Base-by-base conservation (phyloP, 2,888 invertebrate species). In the Dascillus cervinus region DNA sequence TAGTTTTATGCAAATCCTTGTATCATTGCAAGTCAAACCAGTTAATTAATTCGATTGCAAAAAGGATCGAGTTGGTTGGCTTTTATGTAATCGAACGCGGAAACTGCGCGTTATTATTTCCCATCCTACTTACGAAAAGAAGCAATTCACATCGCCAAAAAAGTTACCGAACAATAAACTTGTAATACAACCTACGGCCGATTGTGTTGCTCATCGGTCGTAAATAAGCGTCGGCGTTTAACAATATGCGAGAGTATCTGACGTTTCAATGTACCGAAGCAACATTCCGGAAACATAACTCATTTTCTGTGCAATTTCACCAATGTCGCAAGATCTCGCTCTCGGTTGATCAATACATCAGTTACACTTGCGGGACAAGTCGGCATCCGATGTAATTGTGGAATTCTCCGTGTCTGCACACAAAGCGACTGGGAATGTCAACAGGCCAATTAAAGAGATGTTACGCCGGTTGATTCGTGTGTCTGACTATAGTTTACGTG, bases 391-490 rank as follows among this genome's bases (percentile, higher is more conserved):
- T 21, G 33, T 39, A 39, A 39, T 39, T 39, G 39, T 39, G 17
- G 17, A 6, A 17, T 17, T 17, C 17, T 17, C 17, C 8, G 5
- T 8, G 35, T 29, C 32, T 21, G 33, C 33, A 39, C 26, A 28
- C 22, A 32, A 11, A 34, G 28, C 29, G 37, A 28, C 37, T 19
- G 31, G 40, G 49, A 49, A 51, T 51, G 53, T 56, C 55, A 54
- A 56, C 56, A 55, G 46, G 46, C 49, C 53, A 54, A 56, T 56
- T 56, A 56, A 54, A 52, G 47, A 47, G 47, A 49, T 44, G 52
- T 52, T 51, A 49, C 37, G 45, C 46, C 41, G 44, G 48, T 46
- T 47, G 44, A 39, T 38, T 47, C 42, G 38, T 43, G 42, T 33
- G 42, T 33, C 29, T 30, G 37, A 32, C 26, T 13, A 27, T 30